Evolutionary conservation across 2,888 invertebrate species (phyloP).

Genomic region (Tricholauxania praeusta): DNA sequence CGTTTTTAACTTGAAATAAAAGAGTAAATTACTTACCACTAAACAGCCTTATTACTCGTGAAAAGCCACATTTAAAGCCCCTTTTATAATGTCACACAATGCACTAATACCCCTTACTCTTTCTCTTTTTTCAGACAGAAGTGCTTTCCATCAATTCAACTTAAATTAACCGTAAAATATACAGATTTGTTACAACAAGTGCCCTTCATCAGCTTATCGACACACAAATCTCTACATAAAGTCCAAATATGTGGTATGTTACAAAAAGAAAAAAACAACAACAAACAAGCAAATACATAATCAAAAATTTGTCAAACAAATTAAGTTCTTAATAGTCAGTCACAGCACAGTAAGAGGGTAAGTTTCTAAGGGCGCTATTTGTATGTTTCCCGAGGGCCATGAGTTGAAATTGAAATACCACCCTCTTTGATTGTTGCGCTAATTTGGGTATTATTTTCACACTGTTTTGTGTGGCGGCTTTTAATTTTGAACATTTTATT

Average conservation of each 20-base stretch:
- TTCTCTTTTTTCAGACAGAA: not conserved
- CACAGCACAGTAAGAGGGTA: constrained; percentile 16
- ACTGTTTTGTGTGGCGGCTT: constrained; percentile 35
- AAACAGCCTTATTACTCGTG: not conserved
- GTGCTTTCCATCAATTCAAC: constrained; percentile 55
- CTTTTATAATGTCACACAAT: not conserved
- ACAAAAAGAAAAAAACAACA: constrained; percentile 19
- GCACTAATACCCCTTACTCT: too few species aligned
- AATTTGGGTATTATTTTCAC: constrained; percentile 40
- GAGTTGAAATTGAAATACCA: constrained; percentile 16
- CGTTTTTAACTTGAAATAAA: constrained; percentile 5
- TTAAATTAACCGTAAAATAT: constrained; percentile 65
- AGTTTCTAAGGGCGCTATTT: constrained; percentile 6
- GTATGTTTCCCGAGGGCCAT: not conserved
- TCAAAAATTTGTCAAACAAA: constrained; percentile 47
- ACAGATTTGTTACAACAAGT: constrained; percentile 55
- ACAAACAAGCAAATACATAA: constrained; percentile 39
- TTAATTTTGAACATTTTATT: constrained; percentile 29
- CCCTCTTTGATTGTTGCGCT: constrained; percentile 34
- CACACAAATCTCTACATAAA: constrained; percentile 22
- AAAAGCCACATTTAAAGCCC: not conserved
- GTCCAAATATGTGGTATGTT: too few species aligned
- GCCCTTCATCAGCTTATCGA: constrained; percentile 47
- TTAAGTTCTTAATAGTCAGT: constrained; percentile 45
- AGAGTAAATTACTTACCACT: too few species aligned